Evolutionary conservation across 2,113 vertebrate genomes (phyloP).

Genomic region (Haemorhous mexicanus): DNA sequence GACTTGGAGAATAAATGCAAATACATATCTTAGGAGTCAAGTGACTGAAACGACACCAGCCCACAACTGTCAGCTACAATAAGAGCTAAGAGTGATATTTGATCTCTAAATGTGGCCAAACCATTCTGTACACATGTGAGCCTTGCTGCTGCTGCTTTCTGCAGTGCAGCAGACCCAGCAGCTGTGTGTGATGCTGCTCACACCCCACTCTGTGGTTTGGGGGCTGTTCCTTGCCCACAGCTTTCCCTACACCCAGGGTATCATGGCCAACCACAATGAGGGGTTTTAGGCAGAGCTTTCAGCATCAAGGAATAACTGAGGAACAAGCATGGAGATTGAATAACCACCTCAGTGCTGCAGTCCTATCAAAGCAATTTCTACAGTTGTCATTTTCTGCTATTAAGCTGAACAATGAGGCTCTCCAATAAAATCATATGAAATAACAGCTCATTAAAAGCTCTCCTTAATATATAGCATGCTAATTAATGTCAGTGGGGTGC

Average conservation of each 20-base stretch:
- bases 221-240: not conserved
- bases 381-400: conserved; percentile 76
- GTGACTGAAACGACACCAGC: not conserved
- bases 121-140: fast-evolving
- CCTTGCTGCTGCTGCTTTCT: not conserved
- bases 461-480: conserved; percentile 78
- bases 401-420: conserved; percentile 76
- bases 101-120: not conserved
- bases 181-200: not conserved
- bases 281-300: not conserved
- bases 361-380: conserved; percentile 70
- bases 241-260: not conserved
- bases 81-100: not conserved
- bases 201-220: not conserved
- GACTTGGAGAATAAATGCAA: not conserved
- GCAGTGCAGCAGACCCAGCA: not conserved
- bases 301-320: not conserved
- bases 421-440: conserved; percentile 75
- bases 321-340: conserved; percentile 18
- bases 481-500: conserved; percentile 81
- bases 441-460: conserved; percentile 80
- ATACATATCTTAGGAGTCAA: not conserved
- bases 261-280: not conserved
- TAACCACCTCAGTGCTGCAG: conserved; percentile 43
- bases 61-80: fast-evolving